Conservation (phyloP, 2,797 vertebrate species). For the Anguilla obscura region DNA sequence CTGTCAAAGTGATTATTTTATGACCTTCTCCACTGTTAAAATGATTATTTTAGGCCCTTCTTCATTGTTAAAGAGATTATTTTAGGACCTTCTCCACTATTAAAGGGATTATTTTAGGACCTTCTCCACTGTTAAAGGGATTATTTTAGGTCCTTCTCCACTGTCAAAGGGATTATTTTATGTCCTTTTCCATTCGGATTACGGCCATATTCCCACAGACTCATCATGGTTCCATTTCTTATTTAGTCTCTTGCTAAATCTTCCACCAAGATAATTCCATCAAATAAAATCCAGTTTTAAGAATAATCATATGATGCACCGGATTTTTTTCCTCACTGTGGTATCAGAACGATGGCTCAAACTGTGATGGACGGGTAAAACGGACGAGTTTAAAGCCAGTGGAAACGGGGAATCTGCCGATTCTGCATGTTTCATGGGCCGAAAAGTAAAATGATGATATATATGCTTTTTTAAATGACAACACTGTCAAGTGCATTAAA, state of each 20-base stretch:
- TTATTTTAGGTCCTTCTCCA: no score
- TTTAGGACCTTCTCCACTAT: no score
- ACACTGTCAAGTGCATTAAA: neutral
- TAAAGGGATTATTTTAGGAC: neutral
- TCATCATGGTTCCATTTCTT: neutral
- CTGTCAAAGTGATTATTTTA: neutral
- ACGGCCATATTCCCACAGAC: neutral
- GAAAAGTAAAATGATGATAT: neutral
- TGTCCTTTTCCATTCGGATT: neutral
- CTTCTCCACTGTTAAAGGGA: neutral
- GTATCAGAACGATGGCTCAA: neutral
- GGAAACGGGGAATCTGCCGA: neutral
- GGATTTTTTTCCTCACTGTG: neutral
- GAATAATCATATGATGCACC: neutral
- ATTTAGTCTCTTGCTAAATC: neutral
- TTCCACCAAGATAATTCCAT: conserved; percentile 27
- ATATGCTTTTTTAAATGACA: neutral
- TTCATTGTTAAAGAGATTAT: neutral
- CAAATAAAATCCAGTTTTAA: conserved; percentile 33
- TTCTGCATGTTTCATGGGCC: neutral
- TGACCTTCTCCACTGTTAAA: neutral
- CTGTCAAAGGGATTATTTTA: neutral
- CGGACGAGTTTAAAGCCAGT: neutral
- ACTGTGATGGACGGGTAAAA: neutral
- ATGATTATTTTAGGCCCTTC: neutral